Conservation (phyloP, 2,113 vertebrate species). For the Alces alces region DNA sequence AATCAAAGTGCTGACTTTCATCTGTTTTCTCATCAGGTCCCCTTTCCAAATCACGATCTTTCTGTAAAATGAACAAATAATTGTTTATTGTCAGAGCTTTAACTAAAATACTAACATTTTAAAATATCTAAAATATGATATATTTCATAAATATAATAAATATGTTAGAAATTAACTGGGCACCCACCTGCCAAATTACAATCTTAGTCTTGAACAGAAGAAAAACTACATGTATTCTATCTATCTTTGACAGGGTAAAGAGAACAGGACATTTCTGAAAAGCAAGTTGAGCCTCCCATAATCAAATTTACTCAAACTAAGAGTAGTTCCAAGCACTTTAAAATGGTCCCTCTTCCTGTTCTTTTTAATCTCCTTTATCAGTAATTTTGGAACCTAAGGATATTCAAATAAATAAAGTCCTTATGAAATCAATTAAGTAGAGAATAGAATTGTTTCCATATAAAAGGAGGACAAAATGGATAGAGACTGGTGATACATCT, state of each 20-base stretch:
- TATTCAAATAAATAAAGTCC: not conserved
- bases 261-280: not conserved
- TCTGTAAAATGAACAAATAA: constrained; percentile 66
- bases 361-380: not conserved
- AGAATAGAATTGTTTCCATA: not conserved
- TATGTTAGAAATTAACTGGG: not conserved
- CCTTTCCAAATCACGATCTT: constrained; percentile 84
- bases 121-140: not conserved
- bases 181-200: not conserved
- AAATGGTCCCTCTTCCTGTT: not conserved
- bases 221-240: not conserved
- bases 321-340: not conserved
- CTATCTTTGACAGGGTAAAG: not conserved
- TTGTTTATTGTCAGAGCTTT: not conserved
- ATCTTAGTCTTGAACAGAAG: not conserved
- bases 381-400: not conserved
- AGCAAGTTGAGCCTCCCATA: not conserved
- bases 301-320: not conserved
- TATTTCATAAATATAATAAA: not conserved
- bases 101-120: not conserved
- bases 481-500: not conserved
- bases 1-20: constrained; percentile 53
- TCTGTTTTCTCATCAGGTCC: constrained; percentile 69
- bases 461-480: not conserved
- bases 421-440: not conserved